Percentiles rank a stretch among this genome's conserved stretches.
phyloP scores from a whole-genome alignment of 2,888 invertebrate species.

The Trachelus tabidus region DNA sequence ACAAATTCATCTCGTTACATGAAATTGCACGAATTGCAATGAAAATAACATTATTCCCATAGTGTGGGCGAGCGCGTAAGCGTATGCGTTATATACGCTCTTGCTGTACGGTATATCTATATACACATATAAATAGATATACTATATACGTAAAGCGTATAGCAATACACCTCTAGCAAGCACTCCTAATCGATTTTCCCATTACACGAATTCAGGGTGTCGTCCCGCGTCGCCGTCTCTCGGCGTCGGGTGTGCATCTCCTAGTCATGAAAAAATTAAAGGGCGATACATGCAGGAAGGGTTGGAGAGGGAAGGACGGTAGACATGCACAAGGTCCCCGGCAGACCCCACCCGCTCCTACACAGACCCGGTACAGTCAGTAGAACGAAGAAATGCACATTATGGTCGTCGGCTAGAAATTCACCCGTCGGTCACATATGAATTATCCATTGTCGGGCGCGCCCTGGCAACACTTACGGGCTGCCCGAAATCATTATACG shows the following conservation, averaged over 20 bases:
- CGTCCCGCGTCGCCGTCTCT: slow-evolving; percentile 37
- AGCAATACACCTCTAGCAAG: background rate
- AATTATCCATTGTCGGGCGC: background rate
- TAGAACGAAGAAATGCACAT: background rate
- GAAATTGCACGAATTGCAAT: background rate
- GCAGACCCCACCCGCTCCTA: background rate
- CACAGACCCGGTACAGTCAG: background rate
- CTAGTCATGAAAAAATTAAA: slow-evolving; percentile 33
- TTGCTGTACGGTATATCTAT: background rate
- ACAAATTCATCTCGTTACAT: background rate
- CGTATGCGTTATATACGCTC: background rate
- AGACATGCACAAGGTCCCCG: background rate
- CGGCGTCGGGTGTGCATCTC: slow-evolving; percentile 47
- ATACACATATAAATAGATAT: background rate
- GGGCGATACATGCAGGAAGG: slow-evolving; percentile 33
- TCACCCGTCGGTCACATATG: background rate
- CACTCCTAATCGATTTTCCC: slow-evolving; percentile 53
- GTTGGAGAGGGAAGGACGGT: background rate
- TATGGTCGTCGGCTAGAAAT: background rate
- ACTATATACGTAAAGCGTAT: background rate
- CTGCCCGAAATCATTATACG: background rate
- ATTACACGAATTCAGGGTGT: slow-evolving; percentile 49
- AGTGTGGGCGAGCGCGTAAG: background rate
- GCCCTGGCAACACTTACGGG: background rate
- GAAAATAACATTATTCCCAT: background rate